phyloP scores from a whole-genome alignment of 2,888 invertebrate genomes.

The Vesta saturnalis region DNA sequence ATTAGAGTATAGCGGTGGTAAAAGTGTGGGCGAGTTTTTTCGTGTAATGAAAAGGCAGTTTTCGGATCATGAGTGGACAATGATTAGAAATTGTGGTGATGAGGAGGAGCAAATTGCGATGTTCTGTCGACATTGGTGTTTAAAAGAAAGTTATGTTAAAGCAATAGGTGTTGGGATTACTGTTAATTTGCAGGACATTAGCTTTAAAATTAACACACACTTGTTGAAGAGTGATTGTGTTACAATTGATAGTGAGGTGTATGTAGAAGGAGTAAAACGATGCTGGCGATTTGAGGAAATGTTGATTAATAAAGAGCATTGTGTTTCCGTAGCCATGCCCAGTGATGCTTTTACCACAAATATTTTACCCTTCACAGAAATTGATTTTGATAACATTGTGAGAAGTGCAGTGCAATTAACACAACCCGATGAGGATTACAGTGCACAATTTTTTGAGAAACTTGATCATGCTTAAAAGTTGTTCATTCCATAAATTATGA shows the following conservation, averaged over 20 bases:
- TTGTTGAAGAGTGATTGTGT: constrained; percentile 61
- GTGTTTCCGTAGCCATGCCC: constrained; percentile 78
- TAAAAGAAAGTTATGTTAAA: constrained; percentile 95
- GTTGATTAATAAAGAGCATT: constrained; percentile 77
- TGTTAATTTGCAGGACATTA: constrained; percentile 77
- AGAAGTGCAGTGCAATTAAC: constrained; percentile 64
- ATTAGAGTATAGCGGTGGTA: constrained; percentile 77
- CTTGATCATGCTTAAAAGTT: constrained; percentile 5
- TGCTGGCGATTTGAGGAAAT: constrained; percentile 89
- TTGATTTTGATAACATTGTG: constrained; percentile 71
- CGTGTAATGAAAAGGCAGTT: constrained; percentile 88
- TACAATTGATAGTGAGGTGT: constrained; percentile 74
- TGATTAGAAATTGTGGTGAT: constrained; percentile 68
- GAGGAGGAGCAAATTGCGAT: constrained; percentile 76
- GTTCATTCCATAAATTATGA: constrained; percentile 16
- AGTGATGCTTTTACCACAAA: constrained; percentile 45
- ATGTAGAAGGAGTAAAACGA: constrained; percentile 67
- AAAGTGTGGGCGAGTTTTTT: constrained; percentile 82
- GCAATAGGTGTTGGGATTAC: constrained; percentile 89
- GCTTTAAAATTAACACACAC: constrained; percentile 74
- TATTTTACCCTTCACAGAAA: constrained; percentile 3
- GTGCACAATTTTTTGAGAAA: constrained; percentile 68
- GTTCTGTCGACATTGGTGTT: constrained; percentile 92
- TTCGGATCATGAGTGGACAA: constrained; percentile 81
- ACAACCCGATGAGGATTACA: constrained; percentile 67